phyloP scores from a whole-genome alignment of 2,113 vertebrate species.

The Columba janthina region DNA sequence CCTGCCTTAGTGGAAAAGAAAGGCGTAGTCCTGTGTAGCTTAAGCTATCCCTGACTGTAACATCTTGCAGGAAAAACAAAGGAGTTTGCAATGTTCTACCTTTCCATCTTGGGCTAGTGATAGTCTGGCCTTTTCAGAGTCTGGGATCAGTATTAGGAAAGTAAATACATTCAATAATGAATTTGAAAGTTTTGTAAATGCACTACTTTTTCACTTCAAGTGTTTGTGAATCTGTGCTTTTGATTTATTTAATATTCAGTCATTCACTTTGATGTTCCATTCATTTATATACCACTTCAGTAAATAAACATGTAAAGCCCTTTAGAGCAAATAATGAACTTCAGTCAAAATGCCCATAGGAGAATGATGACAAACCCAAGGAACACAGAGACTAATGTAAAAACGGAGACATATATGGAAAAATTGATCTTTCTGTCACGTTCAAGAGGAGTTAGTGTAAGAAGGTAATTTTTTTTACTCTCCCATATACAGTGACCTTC shows the following conservation, averaged over 20 bases:
- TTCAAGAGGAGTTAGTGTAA: not conserved
- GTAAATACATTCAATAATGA: not conserved
- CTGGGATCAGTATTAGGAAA: not conserved
- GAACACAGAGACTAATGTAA: not conserved
- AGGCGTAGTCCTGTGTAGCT: rapidly evolving
- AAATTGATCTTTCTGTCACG: not conserved
- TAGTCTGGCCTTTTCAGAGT: not conserved
- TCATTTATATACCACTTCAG: constrained; percentile 9
- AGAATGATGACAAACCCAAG: not conserved
- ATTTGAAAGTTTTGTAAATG: not conserved
- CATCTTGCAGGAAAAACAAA: not conserved
- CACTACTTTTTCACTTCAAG: not conserved
- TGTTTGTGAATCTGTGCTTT: not conserved
- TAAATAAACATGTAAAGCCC: not conserved
- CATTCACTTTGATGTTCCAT: not conserved
- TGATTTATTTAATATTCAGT: not conserved
- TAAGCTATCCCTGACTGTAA: not conserved
- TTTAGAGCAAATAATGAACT: not conserved
- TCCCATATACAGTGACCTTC: not conserved
- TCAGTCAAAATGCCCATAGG: not conserved
- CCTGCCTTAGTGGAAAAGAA: not conserved
- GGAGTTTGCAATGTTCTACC: not conserved
- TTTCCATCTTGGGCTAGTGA: not conserved
- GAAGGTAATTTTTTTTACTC: not conserved
- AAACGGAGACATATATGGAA: not conserved